Conservation (phyloP, 2,797 vertebrate genomes). For the Typhlichthys subterraneus region DNA sequence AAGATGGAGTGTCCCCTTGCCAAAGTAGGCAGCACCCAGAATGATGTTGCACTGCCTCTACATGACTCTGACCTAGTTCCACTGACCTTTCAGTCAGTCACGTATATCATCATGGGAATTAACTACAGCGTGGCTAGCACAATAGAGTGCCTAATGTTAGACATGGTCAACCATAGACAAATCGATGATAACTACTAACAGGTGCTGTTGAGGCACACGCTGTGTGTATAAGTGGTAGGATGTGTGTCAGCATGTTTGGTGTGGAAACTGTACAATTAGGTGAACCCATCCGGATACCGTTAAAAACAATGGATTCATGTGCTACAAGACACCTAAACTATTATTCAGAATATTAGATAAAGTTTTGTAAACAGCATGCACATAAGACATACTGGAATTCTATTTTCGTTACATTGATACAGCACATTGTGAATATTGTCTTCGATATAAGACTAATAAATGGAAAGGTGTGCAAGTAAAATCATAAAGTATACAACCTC, state of each 20-base stretch:
- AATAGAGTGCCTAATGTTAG: too few relatives aligned
- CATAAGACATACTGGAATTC: background rate
- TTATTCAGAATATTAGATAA: too few relatives aligned
- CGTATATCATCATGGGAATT: conserved; percentile 8
- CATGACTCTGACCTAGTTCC: conserved; percentile 18
- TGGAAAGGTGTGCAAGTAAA: conserved; percentile 21
- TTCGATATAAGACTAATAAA: conserved; percentile 6
- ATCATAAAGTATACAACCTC: conserved; percentile 24
- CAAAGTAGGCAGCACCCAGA: conserved; percentile 29
- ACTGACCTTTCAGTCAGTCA: conserved; percentile 2
- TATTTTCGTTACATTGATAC: too few relatives aligned
- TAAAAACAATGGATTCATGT: conserved; percentile 8
- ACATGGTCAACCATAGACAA: conserved; percentile 29
- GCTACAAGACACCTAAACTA: background rate
- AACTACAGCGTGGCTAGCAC: background rate
- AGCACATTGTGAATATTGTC: too few relatives aligned
- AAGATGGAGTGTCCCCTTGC: conserved; percentile 34
- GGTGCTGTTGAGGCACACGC: conserved; percentile 40
- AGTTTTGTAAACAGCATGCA: background rate
- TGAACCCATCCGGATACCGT: conserved; percentile 24
- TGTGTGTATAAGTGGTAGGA: conserved; percentile 37
- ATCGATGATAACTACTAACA: conserved; percentile 30
- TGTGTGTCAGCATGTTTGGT: conserved; percentile 55
- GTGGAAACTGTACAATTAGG: conserved; percentile 35
- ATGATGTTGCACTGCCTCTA: conserved; percentile 1